Evolutionary conservation across 2,888 invertebrate species (phyloP).

Genomic region (Fragum sueziense): DNA sequence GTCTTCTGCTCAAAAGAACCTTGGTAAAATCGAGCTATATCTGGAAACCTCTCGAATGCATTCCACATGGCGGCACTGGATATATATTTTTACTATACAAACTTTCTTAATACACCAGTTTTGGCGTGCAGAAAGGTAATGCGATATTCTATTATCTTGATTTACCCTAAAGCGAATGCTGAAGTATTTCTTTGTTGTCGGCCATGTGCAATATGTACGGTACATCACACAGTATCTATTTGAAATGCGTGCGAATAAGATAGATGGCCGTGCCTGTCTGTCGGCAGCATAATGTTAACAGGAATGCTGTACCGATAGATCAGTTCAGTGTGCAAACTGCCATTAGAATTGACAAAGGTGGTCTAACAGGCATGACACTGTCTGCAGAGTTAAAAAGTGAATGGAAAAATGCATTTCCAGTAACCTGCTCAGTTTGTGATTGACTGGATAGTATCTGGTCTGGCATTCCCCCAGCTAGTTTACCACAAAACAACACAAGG

Average conservation of each 20-base stretch:
- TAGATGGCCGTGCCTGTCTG: conserved; percentile 6
- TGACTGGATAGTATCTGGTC: neutral
- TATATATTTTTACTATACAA: conserved; percentile 22
- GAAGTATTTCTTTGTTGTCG: neutral
- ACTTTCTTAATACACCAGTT: conserved; percentile 9
- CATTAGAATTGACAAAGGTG: neutral
- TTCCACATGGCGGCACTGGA: conserved; percentile 21
- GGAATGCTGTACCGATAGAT: neutral
- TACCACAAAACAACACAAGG: neutral
- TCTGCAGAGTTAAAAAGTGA: neutral
- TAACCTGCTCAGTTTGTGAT: neutral
- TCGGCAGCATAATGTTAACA: conserved; percentile 3
- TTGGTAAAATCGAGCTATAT: conserved; percentile 14
- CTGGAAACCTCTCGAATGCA: conserved; percentile 16
- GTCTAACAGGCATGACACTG: neutral
- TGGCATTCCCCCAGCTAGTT: neutral
- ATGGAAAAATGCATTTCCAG: neutral
- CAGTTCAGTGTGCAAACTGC: neutral
- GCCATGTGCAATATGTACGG: neutral
- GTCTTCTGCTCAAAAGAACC: conserved; percentile 4
- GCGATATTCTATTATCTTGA: conserved; percentile 2
- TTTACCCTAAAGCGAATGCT: neutral
- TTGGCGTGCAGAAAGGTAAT: conserved; percentile 34
- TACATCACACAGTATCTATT: neutral
- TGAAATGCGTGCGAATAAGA: neutral